Base-by-base conservation (phyloP, 2,888 invertebrate genomes). In the Leucophenga montana region DNA sequence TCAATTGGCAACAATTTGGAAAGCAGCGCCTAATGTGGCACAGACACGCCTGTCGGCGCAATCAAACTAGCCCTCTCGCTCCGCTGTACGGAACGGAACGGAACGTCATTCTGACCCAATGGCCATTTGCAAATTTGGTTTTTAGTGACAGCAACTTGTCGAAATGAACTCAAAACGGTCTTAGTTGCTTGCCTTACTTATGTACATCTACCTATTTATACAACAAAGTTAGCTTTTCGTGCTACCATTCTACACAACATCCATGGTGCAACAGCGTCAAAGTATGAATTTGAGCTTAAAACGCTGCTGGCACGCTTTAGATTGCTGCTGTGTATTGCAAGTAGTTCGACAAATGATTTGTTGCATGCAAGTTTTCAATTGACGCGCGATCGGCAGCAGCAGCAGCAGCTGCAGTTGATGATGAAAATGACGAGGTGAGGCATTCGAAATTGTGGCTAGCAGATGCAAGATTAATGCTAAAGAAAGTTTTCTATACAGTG, bases 301-400 rank as follows among this genome's bases (percentile, higher is more conserved):
- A 39, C 11, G 39, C 39, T 39, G 39, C 39, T 39, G 39, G 39
- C 39, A 39, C 3, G 39, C 39, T 39, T 39, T 11, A 54, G 68
- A 46, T n/a, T 65, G 64, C 46, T 14, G 48, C 53, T 48, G 39
- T 39, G 39, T 39, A 39, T 39, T 39, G 16, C 50, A 61, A 66
- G 65, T 66, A 61, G 67, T 68, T 66, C 50, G 62, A 64, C 46
- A 46, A 64, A 46, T 48, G 62, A 64, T 64, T 64, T 64, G 74
- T 81, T 81, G 83, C 81, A 82, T 82, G 81, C 76, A 72, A 75
- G 73, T 80, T 79, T 82, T 82, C 81, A 82, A 82, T 82, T 77
- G 75, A 70, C 46, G 57, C 75, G 67, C 57, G 73, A 75, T 70
- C 31, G 39, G 31, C 57, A n/a, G 50, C 50, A 18, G 50, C 50